A percentile compares a stretch with the other conserved stretches of the same genome.
phyloP scores from a whole-genome alignment of 2,113 vertebrate species.

The Carassius gibelio region DNA sequence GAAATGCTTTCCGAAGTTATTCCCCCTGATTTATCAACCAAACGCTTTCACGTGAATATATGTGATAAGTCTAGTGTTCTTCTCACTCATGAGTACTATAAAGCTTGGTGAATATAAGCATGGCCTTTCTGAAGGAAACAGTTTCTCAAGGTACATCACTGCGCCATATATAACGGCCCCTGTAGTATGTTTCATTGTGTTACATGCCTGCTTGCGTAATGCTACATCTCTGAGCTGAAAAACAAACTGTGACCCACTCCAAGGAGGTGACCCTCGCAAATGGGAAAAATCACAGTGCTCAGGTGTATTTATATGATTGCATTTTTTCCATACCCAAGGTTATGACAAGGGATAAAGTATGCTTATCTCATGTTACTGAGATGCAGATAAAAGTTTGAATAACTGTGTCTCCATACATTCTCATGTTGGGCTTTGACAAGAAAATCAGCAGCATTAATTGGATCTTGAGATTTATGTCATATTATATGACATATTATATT shows the following conservation, averaged over 20 bases:
- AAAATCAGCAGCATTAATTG: conserved; percentile 3
- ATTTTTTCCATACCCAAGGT: conserved; percentile 35
- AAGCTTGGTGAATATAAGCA: conserved; percentile 21
- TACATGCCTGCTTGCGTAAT: background rate
- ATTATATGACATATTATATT: background rate
- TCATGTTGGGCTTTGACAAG: conserved; percentile 17
- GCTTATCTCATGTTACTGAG: background rate
- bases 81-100: background rate
- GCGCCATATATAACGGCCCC: background rate
- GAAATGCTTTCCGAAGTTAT: background rate
- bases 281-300: conserved; percentile 1
- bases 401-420: background rate
- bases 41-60: background rate
- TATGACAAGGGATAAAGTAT: conserved; percentile 25
- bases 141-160: background rate
- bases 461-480: background rate
- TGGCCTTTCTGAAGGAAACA: conserved; percentile 10
- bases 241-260: conserved; percentile 24
- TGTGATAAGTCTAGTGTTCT: conserved; percentile 28
- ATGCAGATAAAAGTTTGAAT: conserved; percentile 10
- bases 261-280: conserved; percentile 11
- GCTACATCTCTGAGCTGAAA: conserved; percentile 24
- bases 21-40: conserved; percentile 3
- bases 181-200: background rate
- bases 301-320: conserved; percentile 20